Base-by-base conservation (phyloP, 2,888 invertebrate genomes). In the Drosophila aldrichi region DNA sequence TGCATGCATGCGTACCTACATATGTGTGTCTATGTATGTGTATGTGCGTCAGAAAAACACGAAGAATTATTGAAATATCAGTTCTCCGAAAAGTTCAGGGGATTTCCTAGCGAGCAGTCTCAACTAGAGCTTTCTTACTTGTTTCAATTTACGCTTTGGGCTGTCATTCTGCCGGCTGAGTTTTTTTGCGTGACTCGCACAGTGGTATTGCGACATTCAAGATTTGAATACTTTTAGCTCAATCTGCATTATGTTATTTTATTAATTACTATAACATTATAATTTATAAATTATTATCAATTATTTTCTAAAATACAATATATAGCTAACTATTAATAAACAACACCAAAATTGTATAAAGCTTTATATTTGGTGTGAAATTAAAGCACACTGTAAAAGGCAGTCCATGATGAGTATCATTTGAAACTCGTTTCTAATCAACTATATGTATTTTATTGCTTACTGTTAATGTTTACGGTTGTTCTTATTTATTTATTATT, bases 101-200 rank as follows among this genome's bases (percentile, higher is more conserved):
- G n/a, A n/a, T n/a, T n/a, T n/a, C n/a, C n/a, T n/a, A n/a, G n/a
- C n/a, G n/a, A n/a, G n/a, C n/a, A n/a, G n/a, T n/a, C n/a, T n/a
- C n/a, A n/a, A n/a, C n/a, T n/a, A n/a, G n/a, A n/a, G n/a, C n/a
- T n/a, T n/a, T n/a, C n/a, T n/a, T n/a, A n/a, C n/a, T n/a, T n/a
- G n/a, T n/a, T n/a, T n/a, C 36, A 32, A 46, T 2, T 32, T 58
- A 3, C 16, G 40, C 40, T 71, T 56, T 71, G 29, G n/a, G 36
- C 12, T 3, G 20, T 0, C 25, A 16, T 51, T 71, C 36, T 22
- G 58, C 40, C 71, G 58, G 49, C 2, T 32, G 18, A 3, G 49
- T 44, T 36, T 22, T 18, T 34, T 34, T 36, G 5, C 4, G 16
- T 18, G 20, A n/a, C 7, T n/a, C 20, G 54, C 58, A 70, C 71